A percentile compares a stretch with the other conserved stretches of the same genome.
Conservation (phyloP, 2,113 vertebrate genomes). For the Varanus salvator region DNA sequence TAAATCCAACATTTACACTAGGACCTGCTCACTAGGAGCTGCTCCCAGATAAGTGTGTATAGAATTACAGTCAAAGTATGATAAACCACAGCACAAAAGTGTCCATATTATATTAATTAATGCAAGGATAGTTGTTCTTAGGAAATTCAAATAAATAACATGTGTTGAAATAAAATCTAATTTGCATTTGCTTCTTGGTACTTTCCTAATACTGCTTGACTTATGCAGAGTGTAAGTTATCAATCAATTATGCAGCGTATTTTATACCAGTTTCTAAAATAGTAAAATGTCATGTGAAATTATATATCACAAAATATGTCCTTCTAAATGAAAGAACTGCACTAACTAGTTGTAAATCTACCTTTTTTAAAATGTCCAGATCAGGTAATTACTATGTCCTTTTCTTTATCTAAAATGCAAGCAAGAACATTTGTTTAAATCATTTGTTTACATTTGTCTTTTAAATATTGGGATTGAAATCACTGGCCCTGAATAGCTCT, state of each 20-base stretch:
- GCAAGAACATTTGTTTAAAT: not conserved
- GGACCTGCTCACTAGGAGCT: not conserved
- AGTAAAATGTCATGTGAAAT: not conserved
- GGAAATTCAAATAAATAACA: not conserved
- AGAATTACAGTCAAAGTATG: not conserved
- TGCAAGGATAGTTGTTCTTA: not conserved
- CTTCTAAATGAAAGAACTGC: not conserved
- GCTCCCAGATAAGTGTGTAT: not conserved
- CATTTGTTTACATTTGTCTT: not conserved
- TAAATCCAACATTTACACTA: not conserved
- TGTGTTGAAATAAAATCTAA: not conserved
- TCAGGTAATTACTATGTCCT: not conserved
- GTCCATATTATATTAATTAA: not conserved
- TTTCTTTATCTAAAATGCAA: not conserved
- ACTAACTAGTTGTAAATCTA: not conserved
- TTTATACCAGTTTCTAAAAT: not conserved
- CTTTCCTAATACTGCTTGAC: not conserved
- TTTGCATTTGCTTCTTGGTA: not conserved
- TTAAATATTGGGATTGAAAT: not conserved
- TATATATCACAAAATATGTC: not conserved
- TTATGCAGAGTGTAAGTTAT: not conserved
- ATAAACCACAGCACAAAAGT: not conserved
- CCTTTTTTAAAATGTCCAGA: not conserved
- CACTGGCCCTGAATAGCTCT: not conserved
- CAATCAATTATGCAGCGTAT: not conserved